phyloP scores from a whole-genome alignment of 2,888 invertebrate species.

The Drosophila subsilvestris region DNA sequence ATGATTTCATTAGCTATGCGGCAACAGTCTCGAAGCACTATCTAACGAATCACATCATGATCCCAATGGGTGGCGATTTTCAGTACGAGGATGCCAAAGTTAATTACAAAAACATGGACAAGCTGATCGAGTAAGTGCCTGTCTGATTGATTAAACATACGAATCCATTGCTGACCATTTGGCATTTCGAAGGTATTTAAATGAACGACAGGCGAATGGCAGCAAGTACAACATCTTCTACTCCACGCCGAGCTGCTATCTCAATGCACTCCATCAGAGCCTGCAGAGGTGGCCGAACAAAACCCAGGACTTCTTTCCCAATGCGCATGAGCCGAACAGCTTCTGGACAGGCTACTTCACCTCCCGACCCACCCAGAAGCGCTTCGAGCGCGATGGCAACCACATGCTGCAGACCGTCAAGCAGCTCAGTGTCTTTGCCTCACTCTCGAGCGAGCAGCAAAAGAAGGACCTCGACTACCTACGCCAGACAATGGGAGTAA shows the following conservation, averaged over 20 bases:
- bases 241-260: constrained; percentile 93
- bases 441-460: constrained; percentile 80
- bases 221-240: constrained; percentile 91
- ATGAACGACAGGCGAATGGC: constrained; percentile 84
- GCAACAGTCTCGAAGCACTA: constrained; percentile 85
- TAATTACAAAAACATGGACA: constrained; percentile 95
- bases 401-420: constrained; percentile 90
- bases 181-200: constrained; percentile 71
- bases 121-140: constrained; percentile 89
- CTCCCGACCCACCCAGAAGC: constrained; percentile 92
- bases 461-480: constrained; percentile 80
- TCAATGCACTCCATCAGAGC: constrained; percentile 88
- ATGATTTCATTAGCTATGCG: constrained; percentile 86
- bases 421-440: constrained; percentile 88
- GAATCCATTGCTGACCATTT: too few relatives aligned
- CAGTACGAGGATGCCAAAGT: constrained; percentile 90
- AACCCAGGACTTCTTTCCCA: constrained; percentile 95
- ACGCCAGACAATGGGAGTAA: constrained; percentile 86
- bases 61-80: constrained; percentile 97
- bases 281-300: constrained; percentile 87
- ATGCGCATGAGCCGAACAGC: constrained; percentile 92
- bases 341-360: constrained; percentile 98
- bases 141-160: too few relatives aligned
- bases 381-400: constrained; percentile 90
- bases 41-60: constrained; percentile 89